Evolutionary conservation across 2,888 invertebrate genomes (phyloP), one percentile per base, ranked within the genome.

Genomic region (Neocrepidodera transversa): DNA sequence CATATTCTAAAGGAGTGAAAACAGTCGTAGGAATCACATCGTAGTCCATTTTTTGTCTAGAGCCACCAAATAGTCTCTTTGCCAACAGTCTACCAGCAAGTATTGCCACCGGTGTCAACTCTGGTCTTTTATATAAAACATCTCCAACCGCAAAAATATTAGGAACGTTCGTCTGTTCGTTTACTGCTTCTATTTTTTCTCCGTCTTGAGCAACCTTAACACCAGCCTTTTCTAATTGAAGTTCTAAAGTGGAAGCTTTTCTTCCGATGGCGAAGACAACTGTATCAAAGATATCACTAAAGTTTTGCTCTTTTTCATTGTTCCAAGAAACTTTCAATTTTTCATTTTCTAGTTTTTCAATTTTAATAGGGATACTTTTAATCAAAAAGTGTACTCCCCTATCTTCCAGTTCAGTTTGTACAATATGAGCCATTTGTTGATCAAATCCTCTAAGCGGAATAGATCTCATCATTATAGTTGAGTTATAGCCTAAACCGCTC

Each of bases 81-180:
- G 95, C 92, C 50, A 97, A 82, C 70, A 96, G 82, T 62, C 90
- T 87, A 30, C 97, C 97, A 42, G 97, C 96, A 74, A 90, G 90
- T 70, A 95, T 92, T 35, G 96, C 95, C 10, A 97, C 97, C 1
- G 97, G 97, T 2, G 98, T 98, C 43, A 98, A 83, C 82, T 98
- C 97, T 0, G 95, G 93, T 72, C 83, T 84, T 71, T 84, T 85
- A 70, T 90, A 85, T 64, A 94, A 83, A 71, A 95, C 91, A 84
- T 99, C 98, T 49, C 98, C 98, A 66, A 98, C 92, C 13, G 97
- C 97, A 81, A 86, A 97, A 64, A 99, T 89, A 79, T 95, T 86
- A 0, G 90, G 84, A 53, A 94, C 85, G 80, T 91, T 93, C 1
- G 95, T 93, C 75, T 92, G 90, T 76, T 99, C 98, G 57, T 86